phyloP scores from a whole-genome alignment of 2,888 invertebrate genomes.

The Campoplex capitator region DNA sequence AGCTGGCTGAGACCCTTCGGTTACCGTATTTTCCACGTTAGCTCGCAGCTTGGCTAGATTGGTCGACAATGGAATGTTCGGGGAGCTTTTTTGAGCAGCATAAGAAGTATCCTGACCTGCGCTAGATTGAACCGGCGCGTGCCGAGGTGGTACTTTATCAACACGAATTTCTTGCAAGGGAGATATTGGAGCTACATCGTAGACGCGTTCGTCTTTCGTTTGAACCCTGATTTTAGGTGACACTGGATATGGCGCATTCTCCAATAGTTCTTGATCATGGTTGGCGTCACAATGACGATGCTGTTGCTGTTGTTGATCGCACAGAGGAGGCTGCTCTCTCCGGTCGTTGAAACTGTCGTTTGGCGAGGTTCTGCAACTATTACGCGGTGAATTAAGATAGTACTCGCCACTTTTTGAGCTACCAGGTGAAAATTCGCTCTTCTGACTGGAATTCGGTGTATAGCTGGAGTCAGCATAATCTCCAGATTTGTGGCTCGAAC shows the following conservation, averaged over 20 bases:
- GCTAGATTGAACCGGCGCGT: constrained; percentile 37
- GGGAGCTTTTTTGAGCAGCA: constrained; percentile 67
- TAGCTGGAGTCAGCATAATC: constrained; percentile 82
- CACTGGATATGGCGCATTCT: constrained; percentile 65
- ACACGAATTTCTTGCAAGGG: constrained; percentile 58
- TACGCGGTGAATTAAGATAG: constrained; percentile 77
- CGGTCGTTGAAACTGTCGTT: constrained; percentile 69
- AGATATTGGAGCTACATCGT: constrained; percentile 75
- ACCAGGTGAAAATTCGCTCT: constrained; percentile 81
- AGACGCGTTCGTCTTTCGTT: constrained; percentile 74
- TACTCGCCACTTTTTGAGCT: constrained; percentile 83
- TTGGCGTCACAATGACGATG: constrained; percentile 12
- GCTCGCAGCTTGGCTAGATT: constrained; percentile 72
- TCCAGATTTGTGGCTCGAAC: constrained; percentile 81
- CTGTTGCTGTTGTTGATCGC: constrained; percentile 33
- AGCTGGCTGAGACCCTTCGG: constrained; percentile 35
- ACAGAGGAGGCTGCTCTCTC: constrained; percentile 51
- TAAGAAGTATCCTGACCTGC: constrained; percentile 63
- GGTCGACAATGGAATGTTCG: constrained; percentile 73
- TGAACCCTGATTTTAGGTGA: constrained; percentile 73
- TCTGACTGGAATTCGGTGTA: constrained; percentile 82
- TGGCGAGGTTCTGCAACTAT: constrained; percentile 75
- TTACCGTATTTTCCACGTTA: constrained; percentile 65
- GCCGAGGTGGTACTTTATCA: constrained; percentile 52
- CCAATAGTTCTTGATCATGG: constrained; percentile 48